A percentile compares a stretch with the other conserved stretches of the same genome.
Evolutionary conservation across 2,113 vertebrate genomes (phyloP).

Genomic region (Gavialis gangeticus): DNA sequence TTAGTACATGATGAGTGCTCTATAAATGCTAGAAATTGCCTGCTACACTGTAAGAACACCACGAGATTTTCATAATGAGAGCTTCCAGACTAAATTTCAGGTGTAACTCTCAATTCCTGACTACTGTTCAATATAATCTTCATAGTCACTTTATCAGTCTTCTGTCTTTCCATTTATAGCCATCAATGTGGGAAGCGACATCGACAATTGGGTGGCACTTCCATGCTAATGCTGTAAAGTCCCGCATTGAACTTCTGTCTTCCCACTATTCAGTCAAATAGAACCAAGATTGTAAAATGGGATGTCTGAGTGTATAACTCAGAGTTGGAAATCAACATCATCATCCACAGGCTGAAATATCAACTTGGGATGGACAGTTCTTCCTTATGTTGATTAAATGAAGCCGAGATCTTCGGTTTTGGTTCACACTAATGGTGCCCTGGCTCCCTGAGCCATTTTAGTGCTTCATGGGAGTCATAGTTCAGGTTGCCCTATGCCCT

Average conservation of each 20-base stretch:
- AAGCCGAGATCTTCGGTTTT: not conserved
- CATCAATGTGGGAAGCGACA: not conserved
- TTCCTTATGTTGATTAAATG: not conserved
- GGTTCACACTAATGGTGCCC: not conserved
- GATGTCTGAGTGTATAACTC: not conserved
- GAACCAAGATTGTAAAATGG: not conserved
- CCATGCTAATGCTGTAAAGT: not conserved
- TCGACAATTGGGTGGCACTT: not conserved
- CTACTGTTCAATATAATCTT: not conserved
- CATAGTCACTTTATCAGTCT: not conserved
- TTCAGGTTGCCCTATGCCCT: not conserved
- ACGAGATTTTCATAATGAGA: not conserved
- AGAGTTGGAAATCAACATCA: not conserved
- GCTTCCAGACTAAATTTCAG: not conserved
- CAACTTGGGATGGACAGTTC: not conserved
- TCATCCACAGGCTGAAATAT: not conserved
- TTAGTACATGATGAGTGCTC: not conserved
- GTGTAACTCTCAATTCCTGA: not conserved
- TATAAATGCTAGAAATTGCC: fast-evolving
- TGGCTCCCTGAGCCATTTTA: not conserved
- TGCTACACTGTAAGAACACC: not conserved
- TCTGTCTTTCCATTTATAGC: not conserved
- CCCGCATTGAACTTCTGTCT: not conserved
- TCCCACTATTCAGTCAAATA: not conserved
- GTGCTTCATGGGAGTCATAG: not conserved